Evolutionary conservation across 1,140 invertebrate species (phyloP), one percentile per base, ranked within the genome.

Genomic region (Periplaneta americana): DNA sequence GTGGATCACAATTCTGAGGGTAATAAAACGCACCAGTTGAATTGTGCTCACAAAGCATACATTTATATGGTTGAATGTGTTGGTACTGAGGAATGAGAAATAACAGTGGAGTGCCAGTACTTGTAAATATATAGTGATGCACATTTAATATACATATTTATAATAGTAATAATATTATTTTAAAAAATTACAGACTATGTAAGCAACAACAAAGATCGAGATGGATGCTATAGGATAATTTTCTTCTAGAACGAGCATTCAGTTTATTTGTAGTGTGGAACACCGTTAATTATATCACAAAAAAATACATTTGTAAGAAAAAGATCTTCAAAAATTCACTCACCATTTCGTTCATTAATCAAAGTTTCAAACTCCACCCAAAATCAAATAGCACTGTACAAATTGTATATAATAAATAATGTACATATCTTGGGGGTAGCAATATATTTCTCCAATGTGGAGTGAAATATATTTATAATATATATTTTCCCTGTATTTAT

Each of bases 61-160:
- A n/a, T n/a, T n/a, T n/a, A n/a, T n/a, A n/a, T n/a, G n/a, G n/a
- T n/a, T n/a, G n/a, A n/a, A n/a, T n/a, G n/a, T n/a, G n/a, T n/a
- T n/a, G n/a, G n/a, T n/a, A n/a, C n/a, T 66, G 22, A 66, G 48
- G 48, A 5, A 28, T 66, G 11, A 66, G 48, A 66, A 66, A 66
- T 66, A 66, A 66, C 22, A 66, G 22, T n/a, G 0, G 5, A 28
- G 48, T 66, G 28, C 11, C 5, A 37, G 11, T 78, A 78, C 39
- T 37, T 78, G 35, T 37, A 48, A 37, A 78, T 37, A 75, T 75
- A 78, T 78, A 78, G 77, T 78, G 77, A 78, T 78, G 77, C 77
- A 78, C 77, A 78, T 78, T 78, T 78, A 78, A 37, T 78, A 78
- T 78, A 78, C 77, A 78, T 78, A 78, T 78, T 78, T 78, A 78